A percentile compares a stretch with the other conserved stretches of the same genome.
Conservation (phyloP, 2,113 vertebrate species). For the Hyla sarda region DNA sequence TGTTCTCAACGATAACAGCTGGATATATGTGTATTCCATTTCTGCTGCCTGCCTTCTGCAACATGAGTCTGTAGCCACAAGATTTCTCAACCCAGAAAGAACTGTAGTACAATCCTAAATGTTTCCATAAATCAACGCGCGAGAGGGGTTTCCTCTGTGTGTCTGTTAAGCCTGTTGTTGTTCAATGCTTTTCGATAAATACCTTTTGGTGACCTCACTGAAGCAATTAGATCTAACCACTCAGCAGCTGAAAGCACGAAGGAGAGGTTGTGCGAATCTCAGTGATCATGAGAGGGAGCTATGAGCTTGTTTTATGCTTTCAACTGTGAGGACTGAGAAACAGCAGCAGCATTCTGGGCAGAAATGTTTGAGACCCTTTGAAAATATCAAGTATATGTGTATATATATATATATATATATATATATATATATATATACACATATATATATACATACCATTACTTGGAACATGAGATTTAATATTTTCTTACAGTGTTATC, state of each 20-base stretch:
- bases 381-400: constrained; percentile 38
- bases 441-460: neutral
- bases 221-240: constrained; percentile 97
- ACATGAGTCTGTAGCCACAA: constrained; percentile 79
- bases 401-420: too few species aligned
- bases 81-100: constrained; percentile 80
- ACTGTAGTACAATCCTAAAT: constrained; percentile 82
- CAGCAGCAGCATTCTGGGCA: constrained; percentile 64
- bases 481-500: neutral
- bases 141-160: constrained; percentile 74
- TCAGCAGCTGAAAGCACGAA: constrained; percentile 86
- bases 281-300: constrained; percentile 93
- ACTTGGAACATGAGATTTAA: neutral
- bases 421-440: too few species aligned
- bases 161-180: constrained; percentile 82
- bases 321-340: constrained; percentile 63
- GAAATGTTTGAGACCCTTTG: constrained; percentile 42
- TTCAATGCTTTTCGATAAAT: constrained; percentile 91
- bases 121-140: constrained; percentile 87
- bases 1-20: constrained; percentile 81
- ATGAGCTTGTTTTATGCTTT: constrained; percentile 76
- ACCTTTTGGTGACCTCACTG: constrained; percentile 97
- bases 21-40: constrained; percentile 77
- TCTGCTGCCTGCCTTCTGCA: constrained; percentile 80
- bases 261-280: constrained; percentile 79